Evolutionary conservation across 2,888 invertebrate genomes (phyloP), one percentile per base, ranked within the genome.

Genomic region (Cantharis nigra): DNA sequence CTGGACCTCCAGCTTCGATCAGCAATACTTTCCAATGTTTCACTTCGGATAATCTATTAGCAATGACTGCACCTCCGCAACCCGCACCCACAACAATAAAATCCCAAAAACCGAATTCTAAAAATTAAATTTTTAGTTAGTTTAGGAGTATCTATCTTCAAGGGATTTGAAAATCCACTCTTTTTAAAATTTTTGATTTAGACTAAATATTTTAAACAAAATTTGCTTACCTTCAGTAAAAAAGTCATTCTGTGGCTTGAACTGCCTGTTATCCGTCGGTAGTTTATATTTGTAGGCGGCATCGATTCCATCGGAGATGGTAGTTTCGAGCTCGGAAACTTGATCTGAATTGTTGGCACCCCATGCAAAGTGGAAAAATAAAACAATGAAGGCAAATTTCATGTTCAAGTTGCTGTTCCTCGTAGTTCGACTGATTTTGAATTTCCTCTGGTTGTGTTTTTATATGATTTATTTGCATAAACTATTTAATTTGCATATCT

Each of bases 71-170:
- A 0, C 93, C 93, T 0, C 91, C 92, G 0, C 92, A 92, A 0
- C 93, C 93, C 0, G 92, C 93, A 0, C 93, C 93, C 63, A 93
- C 90, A 71, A 93, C 92, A 80, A 93, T 91, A 88, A 93, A 93
- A 87, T 93, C 93, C 85, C 93, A 93, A 82, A 9, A 14, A 1
- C 70, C 75, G n/a, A 16, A 70, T n/a, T 71, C 75, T 75, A 30
- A 33, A 33, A 33, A n/a, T 13, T n/a, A 13, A 33, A 33, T 33
- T 13, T 33, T 16, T 16, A 16, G 16, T 16, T 16, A n/a, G n/a
- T n/a, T n/a, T n/a, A n/a, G n/a, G n/a, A n/a, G n/a, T n/a, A n/a
- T n/a, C n/a, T n/a, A n/a, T n/a, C n/a, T n/a, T n/a, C n/a, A n/a
- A n/a, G n/a, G n/a, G n/a, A n/a, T 16, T 16, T 16, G 16, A 16